Percentiles rank a stretch among this genome's conserved stretches.
Conservation (phyloP, 2,888 invertebrate species). For the Frankliniella fusca region DNA sequence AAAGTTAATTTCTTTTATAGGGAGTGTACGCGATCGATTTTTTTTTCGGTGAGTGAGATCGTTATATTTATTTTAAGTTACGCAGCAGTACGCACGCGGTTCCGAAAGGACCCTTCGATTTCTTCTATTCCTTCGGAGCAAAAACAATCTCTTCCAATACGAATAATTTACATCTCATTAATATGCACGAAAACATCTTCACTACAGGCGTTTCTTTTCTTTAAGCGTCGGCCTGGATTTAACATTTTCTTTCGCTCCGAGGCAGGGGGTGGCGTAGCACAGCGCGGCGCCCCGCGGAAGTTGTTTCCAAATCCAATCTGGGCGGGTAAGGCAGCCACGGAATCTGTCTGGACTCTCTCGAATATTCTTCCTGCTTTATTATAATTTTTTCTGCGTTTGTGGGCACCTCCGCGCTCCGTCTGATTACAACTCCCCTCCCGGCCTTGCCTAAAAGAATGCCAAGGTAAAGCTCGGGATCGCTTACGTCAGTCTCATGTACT, state of each 20-base stretch:
- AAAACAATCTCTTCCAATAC: constrained; percentile 21
- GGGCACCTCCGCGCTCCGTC: constrained; percentile 2
- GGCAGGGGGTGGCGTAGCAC: not conserved
- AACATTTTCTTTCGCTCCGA: constrained; percentile 20
- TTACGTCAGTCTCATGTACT: constrained; percentile 22
- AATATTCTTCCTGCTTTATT: constrained; percentile 21
- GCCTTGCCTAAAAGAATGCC: not conserved
- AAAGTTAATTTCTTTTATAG: too few relatives aligned
- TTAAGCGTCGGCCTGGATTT: not conserved
- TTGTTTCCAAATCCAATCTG: constrained; percentile 21
- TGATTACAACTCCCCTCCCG: constrained; percentile 15
- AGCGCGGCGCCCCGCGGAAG: constrained; percentile 1
- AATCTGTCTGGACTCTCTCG: constrained; percentile 14
- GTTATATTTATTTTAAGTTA: constrained; percentile 10
- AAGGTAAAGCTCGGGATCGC: constrained; percentile 16
- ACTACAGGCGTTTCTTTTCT: constrained; percentile 26
- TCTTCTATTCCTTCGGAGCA: not conserved
- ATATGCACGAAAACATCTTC: constrained; percentile 25
- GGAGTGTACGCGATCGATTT: too few relatives aligned
- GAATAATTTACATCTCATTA: constrained; percentile 21
- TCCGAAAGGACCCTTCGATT: not conserved
- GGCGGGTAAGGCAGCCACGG: not conserved
- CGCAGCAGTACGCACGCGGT: not conserved
- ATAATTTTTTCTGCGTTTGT: constrained; percentile 25
- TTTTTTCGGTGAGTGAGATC: not conserved